These are phyloP conservation scores for Crenichthys baileyi DNA, from an alignment of 2,797 vertebrate species.

Conservation along the genomic window DNA sequence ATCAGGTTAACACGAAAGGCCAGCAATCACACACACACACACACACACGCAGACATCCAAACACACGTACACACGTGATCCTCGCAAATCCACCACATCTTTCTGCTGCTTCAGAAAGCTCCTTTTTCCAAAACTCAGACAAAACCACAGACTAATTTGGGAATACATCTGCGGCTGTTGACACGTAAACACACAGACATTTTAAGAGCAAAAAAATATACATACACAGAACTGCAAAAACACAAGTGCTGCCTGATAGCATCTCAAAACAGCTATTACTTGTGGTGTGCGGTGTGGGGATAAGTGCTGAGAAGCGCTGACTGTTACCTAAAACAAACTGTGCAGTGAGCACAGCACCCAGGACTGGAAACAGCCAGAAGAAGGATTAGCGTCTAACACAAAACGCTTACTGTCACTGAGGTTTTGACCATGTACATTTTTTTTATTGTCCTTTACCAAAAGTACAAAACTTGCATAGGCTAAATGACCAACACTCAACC, in stretches of 20 bases:
- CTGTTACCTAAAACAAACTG: constrained; percentile 59
- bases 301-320: constrained; percentile 55
- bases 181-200: constrained; percentile 66
- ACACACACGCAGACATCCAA: background rate
- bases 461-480: too few species aligned
- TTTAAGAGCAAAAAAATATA: constrained; percentile 33
- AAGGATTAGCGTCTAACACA: background rate
- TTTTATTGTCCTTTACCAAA: background rate
- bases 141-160: constrained; percentile 71
- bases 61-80: constrained; percentile 4
- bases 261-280: constrained; percentile 69
- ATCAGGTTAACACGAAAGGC: constrained; percentile 56
- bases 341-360: constrained; percentile 31
- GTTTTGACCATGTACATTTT: background rate
- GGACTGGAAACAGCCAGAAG: constrained; percentile 11
- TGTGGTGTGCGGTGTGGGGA: constrained; percentile 55
- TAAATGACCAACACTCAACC: background rate
- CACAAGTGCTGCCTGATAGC: constrained; percentile 56
- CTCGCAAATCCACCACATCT: constrained; percentile 51
- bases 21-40: constrained; percentile 9
- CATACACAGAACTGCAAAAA: constrained; percentile 35
- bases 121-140: constrained; percentile 54
- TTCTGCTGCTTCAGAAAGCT: constrained; percentile 59
- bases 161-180: constrained; percentile 62
- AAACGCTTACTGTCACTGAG: background rate